A percentile compares a stretch with the other conserved stretches of the same genome.
Conservation (phyloP, 2,113 vertebrate species). For the Rhodinocichla rosea region DNA sequence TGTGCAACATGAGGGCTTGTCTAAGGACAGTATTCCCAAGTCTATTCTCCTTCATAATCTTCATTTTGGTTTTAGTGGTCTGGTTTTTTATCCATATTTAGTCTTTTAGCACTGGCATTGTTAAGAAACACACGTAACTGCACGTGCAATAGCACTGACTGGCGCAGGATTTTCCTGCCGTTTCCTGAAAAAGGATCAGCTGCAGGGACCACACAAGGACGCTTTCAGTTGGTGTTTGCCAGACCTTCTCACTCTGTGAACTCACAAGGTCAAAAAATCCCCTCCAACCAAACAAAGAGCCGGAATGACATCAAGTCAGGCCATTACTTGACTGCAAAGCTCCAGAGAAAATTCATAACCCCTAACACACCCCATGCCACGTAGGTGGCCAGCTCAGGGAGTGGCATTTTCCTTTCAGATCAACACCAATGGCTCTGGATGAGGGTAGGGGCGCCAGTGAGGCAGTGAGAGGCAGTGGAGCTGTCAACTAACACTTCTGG, state of each 20-base stretch:
- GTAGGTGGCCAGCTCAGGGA: background rate
- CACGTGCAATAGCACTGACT: rapidly evolving
- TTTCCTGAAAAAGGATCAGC: background rate
- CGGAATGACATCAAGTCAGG: background rate
- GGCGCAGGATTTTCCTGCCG: background rate
- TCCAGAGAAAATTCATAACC: background rate
- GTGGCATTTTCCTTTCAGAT: background rate
- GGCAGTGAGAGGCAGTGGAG: background rate
- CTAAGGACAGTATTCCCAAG: background rate
- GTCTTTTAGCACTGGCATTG: background rate
- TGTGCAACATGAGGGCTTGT: background rate
- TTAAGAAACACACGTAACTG: background rate
- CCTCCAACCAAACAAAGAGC: background rate
- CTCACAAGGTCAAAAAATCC: background rate
- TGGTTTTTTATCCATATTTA: background rate
- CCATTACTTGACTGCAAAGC: background rate
- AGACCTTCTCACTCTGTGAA: background rate
- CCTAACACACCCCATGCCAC: background rate
- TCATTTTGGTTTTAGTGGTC: background rate
- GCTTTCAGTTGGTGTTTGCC: background rate
- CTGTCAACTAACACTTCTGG: background rate
- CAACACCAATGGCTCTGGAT: rapidly evolving
- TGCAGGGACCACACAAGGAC: background rate
- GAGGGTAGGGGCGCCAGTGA: background rate
- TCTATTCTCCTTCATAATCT: background rate